A percentile compares a stretch with the other conserved stretches of the same genome.
Evolutionary conservation across 2,888 invertebrate species (phyloP).

Genomic region (Hydroisotoma schaefferi): DNA sequence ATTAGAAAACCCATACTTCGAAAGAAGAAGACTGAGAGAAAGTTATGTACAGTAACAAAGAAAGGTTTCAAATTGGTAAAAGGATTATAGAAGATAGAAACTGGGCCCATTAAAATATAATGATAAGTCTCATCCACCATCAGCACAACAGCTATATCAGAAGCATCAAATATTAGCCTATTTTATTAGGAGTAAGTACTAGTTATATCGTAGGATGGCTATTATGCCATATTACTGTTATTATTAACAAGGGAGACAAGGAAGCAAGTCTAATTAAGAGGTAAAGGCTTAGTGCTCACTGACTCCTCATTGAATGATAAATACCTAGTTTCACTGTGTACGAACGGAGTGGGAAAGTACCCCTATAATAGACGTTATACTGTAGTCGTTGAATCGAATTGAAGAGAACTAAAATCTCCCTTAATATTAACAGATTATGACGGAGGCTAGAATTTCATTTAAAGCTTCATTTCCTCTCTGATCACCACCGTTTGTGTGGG

Average conservation of each 20-base stretch:
- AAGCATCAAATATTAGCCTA: too few relatives aligned
- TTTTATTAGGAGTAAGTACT: too few relatives aligned
- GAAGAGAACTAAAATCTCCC: slow-evolving; percentile 4
- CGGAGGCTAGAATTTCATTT: slow-evolving; percentile 12
- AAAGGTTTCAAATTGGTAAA: not conserved
- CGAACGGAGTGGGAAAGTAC: too few relatives aligned
- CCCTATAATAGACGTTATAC: too few relatives aligned
- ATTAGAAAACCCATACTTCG: too few relatives aligned
- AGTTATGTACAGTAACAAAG: too few relatives aligned
- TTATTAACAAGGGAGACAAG: slow-evolving; percentile 13
- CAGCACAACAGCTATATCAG: too few relatives aligned
- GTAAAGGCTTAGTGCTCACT: too few relatives aligned
- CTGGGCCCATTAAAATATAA: slow-evolving; percentile 17
- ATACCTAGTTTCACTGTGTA: too few relatives aligned
- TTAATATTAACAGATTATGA: slow-evolving; percentile 18
- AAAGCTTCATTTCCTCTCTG: slow-evolving; percentile 11
- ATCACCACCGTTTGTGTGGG: not conserved
- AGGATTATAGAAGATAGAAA: not conserved
- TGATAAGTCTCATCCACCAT: slow-evolving; percentile 12
- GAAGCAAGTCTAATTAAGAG: slow-evolving; percentile 13
- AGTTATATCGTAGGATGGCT: not conserved
- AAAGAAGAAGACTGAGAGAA: too few relatives aligned
- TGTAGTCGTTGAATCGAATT: too few relatives aligned
- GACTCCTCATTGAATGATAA: too few relatives aligned
- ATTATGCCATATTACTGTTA: not conserved